Conservation (phyloP, 2,113 vertebrate species). For the Neotoma lepida region DNA sequence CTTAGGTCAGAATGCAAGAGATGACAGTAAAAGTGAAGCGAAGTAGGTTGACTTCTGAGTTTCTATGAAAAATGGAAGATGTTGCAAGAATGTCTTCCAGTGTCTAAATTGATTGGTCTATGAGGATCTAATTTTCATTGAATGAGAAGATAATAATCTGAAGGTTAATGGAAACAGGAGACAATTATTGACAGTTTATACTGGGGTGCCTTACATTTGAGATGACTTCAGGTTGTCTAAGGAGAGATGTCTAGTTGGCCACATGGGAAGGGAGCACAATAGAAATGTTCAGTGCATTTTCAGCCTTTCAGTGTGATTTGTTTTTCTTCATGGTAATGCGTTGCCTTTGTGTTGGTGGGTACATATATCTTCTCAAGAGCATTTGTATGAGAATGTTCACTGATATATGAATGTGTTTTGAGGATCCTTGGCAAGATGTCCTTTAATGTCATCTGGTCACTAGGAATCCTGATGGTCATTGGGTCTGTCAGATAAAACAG, state of each 20-base stretch:
- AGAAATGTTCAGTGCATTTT: background rate
- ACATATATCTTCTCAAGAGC: background rate
- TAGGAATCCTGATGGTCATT: background rate
- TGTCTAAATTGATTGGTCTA: background rate
- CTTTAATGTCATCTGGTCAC: background rate
- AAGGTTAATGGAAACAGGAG: background rate
- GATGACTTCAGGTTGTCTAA: background rate
- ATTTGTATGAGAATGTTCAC: background rate
- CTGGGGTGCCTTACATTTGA: background rate
- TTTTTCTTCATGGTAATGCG: background rate
- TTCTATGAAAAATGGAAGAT: background rate
- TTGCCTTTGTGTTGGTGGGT: background rate
- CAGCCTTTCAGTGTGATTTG: background rate
- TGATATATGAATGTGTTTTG: background rate
- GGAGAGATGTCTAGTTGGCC: background rate
- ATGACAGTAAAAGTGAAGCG: background rate
- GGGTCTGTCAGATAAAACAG: background rate
- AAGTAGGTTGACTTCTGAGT: background rate
- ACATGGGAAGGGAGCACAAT: background rate
- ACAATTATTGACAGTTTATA: background rate
- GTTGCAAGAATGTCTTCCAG: background rate
- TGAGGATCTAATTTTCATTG: background rate
- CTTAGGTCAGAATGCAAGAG: background rate
- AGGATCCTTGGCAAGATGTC: background rate
- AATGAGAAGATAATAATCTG: constrained; percentile 21